Evolutionary conservation across 1,140 invertebrate genomes (phyloP), one percentile per base, ranked within the genome.

Genomic region (Steinernema feltiae): DNA sequence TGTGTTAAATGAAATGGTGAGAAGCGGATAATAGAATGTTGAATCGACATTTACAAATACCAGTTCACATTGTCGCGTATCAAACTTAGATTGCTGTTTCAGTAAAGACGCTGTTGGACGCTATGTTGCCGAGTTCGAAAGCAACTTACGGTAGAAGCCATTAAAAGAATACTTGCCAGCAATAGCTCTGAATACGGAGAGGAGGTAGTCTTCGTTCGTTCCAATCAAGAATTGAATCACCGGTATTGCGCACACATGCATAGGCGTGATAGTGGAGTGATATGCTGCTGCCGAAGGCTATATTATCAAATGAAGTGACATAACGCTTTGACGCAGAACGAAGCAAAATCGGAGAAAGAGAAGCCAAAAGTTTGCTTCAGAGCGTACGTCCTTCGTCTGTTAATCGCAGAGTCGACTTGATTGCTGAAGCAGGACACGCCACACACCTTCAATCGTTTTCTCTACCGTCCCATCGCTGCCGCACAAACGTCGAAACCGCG

Each of bases 401-500:
- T 21, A 7, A 21, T 12, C 24, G 53, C 53, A 63, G 7, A 15
- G 53, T 12, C 53, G 53, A 63, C 53, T 63, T 63, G 53, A 63
- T 63, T 63, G 12, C 24, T 63, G 53, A 63, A 63, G 53, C 53
- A 63, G 53, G 53, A 63, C 53, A 63, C 53, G 24, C 12, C 53
- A 63, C 53, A 63, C 12, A 63, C 53, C 35, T 41, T 41, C 35
- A 41, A 7, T 41, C 53, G 53, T 63, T 63, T 63, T 27, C 53
- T 21, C 53, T 63, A 63, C 53, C 24, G 53, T 63, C 53, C 12
- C 35, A 41, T 41, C 35, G 35, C 53, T 63, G 53, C 53, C 53
- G 53, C 53, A 63, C 53, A 63, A 63, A 63, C 53, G 53, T 63
- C 53, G 53, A 63, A 63, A 63, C 53, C 53, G 24, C 24, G 53